A percentile compares a stretch with the other conserved stretches of the same genome.
phyloP scores from a whole-genome alignment of 2,888 invertebrate species.

The Tenodera sinensis region DNA sequence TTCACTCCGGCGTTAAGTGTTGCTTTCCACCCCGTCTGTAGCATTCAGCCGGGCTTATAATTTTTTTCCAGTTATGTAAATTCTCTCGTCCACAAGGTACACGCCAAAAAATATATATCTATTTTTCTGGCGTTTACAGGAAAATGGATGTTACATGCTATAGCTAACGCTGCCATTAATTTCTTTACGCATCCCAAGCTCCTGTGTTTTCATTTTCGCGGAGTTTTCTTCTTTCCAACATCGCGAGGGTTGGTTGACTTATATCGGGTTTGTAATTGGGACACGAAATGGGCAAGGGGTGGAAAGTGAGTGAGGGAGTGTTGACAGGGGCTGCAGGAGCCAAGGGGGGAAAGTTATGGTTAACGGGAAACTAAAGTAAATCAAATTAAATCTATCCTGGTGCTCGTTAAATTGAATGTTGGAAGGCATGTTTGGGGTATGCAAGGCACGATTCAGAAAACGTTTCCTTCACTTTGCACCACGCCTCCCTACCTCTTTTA shows the following conservation, averaged over 20 bases:
- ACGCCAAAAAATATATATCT: not conserved
- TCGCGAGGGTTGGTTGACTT: not conserved
- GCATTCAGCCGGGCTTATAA: not conserved
- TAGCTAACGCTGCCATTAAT: not conserved
- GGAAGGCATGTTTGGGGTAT: slow-evolving; percentile 5
- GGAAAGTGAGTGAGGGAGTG: not conserved
- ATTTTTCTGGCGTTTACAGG: not conserved
- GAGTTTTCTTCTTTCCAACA: not conserved
- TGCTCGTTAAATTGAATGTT: slow-evolving; percentile 27
- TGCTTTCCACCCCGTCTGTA: not conserved
- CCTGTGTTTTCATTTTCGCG: not conserved
- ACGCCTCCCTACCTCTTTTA: not conserved
- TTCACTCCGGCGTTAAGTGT: not conserved
- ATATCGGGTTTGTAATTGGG: slow-evolving; percentile 8
- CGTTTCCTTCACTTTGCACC: not conserved
- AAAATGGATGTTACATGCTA: not conserved
- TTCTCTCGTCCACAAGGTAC: not conserved
- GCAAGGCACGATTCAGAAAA: slow-evolving; percentile 22
- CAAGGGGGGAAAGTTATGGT: slow-evolving; percentile 21
- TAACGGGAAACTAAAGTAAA: slow-evolving; percentile 25
- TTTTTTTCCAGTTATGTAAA: slow-evolving; percentile 9
- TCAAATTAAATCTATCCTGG: slow-evolving; percentile 30
- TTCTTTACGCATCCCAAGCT: not conserved
- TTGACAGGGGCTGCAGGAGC: not conserved
- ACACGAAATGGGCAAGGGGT: not conserved